phyloP scores from a whole-genome alignment of 1,140 invertebrate species.

The Caenorhabditis inopinata region DNA sequence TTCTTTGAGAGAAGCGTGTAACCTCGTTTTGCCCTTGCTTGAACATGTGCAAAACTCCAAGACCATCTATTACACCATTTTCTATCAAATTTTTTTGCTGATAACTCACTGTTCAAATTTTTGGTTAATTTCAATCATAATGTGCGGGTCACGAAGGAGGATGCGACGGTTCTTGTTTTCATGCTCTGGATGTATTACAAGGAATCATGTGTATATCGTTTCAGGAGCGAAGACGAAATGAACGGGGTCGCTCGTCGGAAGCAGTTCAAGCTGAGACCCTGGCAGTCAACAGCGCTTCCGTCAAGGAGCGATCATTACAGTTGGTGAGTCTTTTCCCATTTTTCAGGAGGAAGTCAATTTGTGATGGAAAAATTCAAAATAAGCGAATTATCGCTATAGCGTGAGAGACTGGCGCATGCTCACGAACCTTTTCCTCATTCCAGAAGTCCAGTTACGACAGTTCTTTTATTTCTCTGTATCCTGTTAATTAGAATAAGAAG shows the following conservation, averaged over 20 bases:
- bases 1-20: not conserved
- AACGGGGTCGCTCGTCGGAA: slow-evolving; percentile 21
- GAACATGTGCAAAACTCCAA: not conserved
- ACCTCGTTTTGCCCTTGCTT: not conserved
- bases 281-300: slow-evolving; percentile 8
- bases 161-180: not conserved
- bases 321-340: not conserved
- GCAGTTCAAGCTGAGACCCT: slow-evolving; percentile 12
- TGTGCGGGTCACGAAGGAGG: not conserved
- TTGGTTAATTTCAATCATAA: too few relatives aligned
- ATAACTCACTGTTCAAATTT: too few relatives aligned
- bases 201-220: not conserved
- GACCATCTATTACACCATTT: not conserved
- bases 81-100: too few relatives aligned
- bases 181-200: too few relatives aligned
- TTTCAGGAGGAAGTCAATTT: slow-evolving; percentile 14
- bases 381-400: too few relatives aligned
- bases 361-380: not conserved
- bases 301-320: not conserved
- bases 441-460: too few relatives aligned
- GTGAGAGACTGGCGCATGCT: not conserved
- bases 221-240: slow-evolving; percentile 21
- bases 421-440: too few relatives aligned
- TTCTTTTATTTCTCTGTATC: too few relatives aligned
- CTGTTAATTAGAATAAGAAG: too few relatives aligned